These are phyloP conservation scores for Corythaixoides concolor DNA, from an alignment of 2,113 vertebrate genomes.

Conservation along the genomic window DNA sequence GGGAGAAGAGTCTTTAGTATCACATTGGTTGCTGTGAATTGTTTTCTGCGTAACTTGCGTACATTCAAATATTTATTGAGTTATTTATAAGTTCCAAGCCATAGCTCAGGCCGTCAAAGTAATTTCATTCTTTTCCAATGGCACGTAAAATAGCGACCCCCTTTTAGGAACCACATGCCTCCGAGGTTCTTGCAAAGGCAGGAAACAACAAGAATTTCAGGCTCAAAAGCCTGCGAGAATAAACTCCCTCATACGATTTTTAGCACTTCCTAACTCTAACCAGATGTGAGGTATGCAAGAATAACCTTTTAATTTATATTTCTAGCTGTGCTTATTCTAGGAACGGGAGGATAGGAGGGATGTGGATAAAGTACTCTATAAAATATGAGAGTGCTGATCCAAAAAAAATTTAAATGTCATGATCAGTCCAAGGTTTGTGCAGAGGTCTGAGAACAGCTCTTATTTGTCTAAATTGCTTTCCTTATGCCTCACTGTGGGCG, in stretches of 20 bases:
- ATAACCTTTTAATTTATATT: background rate
- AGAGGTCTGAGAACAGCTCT: background rate
- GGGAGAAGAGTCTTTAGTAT: background rate
- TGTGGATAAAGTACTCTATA: background rate
- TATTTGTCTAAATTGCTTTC: background rate
- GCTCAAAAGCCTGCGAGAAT: background rate
- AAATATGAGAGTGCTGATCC: conserved; percentile 16
- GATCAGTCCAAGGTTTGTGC: background rate
- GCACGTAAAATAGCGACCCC: background rate
- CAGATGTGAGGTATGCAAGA: conserved; percentile 12
- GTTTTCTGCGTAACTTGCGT: background rate
- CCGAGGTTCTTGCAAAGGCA: background rate
- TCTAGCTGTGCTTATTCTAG: background rate
- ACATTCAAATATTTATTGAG: background rate
- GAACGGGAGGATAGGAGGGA: background rate
- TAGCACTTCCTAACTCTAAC: conserved; percentile 4
- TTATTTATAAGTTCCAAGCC: background rate
- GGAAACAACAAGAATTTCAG: background rate
- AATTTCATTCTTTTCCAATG: background rate
- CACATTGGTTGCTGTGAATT: background rate
- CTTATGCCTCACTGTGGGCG: background rate
- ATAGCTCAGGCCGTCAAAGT: background rate
- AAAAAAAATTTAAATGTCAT: conserved; percentile 18
- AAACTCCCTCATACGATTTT: background rate
- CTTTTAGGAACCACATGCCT: background rate